Evolutionary conservation across 2,113 vertebrate species (phyloP), one percentile per base, ranked within the genome.

Genomic region (Amphiprion ocellaris): DNA sequence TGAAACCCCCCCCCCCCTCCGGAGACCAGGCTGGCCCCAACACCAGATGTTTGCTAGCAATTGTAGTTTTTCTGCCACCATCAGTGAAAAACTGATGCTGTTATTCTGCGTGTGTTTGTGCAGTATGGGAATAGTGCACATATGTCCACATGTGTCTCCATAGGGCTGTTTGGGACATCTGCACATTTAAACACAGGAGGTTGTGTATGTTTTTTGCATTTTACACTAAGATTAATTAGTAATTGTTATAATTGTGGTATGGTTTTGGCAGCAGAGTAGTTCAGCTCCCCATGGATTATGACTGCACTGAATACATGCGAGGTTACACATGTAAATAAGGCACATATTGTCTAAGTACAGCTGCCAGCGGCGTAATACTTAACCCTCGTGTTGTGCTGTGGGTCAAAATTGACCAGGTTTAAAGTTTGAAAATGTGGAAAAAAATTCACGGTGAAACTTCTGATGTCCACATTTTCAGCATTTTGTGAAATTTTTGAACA

Each of bases 21-120:
- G 37, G 85, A 72, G 84, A 85, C 67, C 54, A 9, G 73, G 61
- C 4, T 7, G 69, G 79, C 64, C 72, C 58, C 72, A 77, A 44
- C 50, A 63, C 77, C 87, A 93, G 86, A 87, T 91, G 90, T 90
- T 90, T 87, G 83, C 77, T 55, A 62, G 77, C 69, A 78, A 58
- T 63, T 79, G 77, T 90, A 66, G 23, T 86, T 83, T 86, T 92
- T 84, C 55, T 89, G 85, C 88, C 66, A 64, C 69, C 82, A 80
- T 87, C 67, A 77, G 82, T 79, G 56, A 85, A 90, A 88, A 85
- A 41, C 46, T 72, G 37, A 33, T 11, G 10, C 64, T 59, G 30
- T 56, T 56, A 58, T 37, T 33, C 14, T 47, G 37, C 41, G 54
- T 47, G 39, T 46, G 53, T 54, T 52, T 58, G 47, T 24, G n/a